Evolutionary conservation across 2,888 invertebrate genomes (phyloP), one percentile per base, ranked within the genome.

Genomic region (Dryobota labecula): DNA sequence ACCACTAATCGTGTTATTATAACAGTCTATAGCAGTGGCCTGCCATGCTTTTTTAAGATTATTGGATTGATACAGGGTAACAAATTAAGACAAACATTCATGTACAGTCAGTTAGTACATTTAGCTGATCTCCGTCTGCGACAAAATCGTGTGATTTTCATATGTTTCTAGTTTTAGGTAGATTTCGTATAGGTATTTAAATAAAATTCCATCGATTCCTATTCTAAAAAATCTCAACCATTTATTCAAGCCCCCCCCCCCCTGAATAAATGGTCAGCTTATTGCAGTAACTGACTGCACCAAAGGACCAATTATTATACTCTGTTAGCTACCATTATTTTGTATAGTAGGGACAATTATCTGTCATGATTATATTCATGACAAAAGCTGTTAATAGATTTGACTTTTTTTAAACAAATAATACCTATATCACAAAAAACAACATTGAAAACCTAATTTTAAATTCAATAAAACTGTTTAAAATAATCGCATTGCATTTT

Each of bases 401-500:
- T 18, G 7, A 7, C 7, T 30, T 30, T 30, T 53, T 53, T 30
- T 4, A 6, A 20, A 0, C n/a, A n/a, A n/a, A n/a, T 13, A 13
- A 13, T 56, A 7, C n/a, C n/a, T n/a, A n/a, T n/a, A n/a, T n/a
- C 8, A 45, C n/a, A 7, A 27, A 53, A 15, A 41, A 11, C 18
- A 5, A 51, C 2, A 70, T 51, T 27, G 18, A 53, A 30, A 61
- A 53, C 43, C 49, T 56, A 20, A 66, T 67, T 78, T n/a, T 2
- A 58, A 58, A 78, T 78, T 43, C 33, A 65, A 78, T 78, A 47
- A 63, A 54, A 60, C 54, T n/a, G 15, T 63, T 54, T n/a, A 41
- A 45, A 71, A 53, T 36, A 66, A 30, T 63, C 30, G 41, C n/a
- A 74, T 62, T 36, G 60, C 56, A 58, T 67, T 72, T 76, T 76